Evolutionary conservation across 2,113 vertebrate genomes (phyloP).

Genomic region (Zosterops pallidus): DNA sequence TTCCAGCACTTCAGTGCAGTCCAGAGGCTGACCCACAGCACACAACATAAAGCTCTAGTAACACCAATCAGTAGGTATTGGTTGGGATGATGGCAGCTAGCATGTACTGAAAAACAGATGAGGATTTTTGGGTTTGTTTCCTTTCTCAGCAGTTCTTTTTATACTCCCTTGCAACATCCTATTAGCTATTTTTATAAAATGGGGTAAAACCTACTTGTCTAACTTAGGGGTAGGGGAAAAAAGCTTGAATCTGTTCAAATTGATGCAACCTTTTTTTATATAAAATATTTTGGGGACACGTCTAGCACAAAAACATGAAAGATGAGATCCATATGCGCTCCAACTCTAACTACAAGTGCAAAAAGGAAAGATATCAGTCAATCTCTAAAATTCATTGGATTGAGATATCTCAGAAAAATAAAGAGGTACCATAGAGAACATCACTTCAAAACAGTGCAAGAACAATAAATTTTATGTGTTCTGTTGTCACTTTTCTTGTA

Average conservation of each 20-base stretch:
- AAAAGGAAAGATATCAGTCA: neutral
- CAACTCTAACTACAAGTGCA: neutral
- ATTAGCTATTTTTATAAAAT: neutral
- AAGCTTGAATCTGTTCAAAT: neutral
- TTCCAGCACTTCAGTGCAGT: neutral
- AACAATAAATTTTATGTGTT: neutral
- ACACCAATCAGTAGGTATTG: fast-evolving
- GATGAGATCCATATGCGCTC: neutral
- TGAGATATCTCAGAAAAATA: neutral
- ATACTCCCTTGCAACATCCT: neutral
- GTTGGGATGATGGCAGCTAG: too few relatives aligned
- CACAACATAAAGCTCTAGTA: neutral
- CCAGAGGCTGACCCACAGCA: neutral
- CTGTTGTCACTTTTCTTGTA: neutral
- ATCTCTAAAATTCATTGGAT: neutral
- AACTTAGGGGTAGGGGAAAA: neutral
- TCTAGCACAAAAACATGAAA: neutral
- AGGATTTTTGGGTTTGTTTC: neutral
- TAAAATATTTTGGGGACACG: neutral
- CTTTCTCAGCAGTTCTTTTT: neutral
- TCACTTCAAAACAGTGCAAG: neutral
- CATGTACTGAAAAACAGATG: neutral
- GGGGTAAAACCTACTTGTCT: neutral
- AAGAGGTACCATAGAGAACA: neutral
- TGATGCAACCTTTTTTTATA: neutral